A percentile compares a stretch with the other conserved stretches of the same genome.
These are phyloP conservation scores for Chironex yamaguchii DNA, from an alignment of 30 jellyfish, hydroid and myxozoan species.

Conservation along the genomic window DNA sequence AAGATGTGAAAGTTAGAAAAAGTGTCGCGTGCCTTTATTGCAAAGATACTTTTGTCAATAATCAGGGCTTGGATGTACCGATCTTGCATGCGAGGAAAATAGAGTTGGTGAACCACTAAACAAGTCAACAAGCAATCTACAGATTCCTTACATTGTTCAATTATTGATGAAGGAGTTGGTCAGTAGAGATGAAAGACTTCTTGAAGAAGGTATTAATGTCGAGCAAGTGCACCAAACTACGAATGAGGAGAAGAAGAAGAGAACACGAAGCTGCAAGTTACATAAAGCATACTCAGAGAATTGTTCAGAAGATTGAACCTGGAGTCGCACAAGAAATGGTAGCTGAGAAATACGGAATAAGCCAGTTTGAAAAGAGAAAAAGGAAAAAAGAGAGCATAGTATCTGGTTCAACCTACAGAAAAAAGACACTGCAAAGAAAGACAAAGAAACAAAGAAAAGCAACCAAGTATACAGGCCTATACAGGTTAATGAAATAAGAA, in stretches of 20 bases:
- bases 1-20: slow-evolving; percentile 1
- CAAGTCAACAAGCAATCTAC: too few relatives aligned
- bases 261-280: slow-evolving; percentile 7
- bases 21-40: slow-evolving; percentile 37
- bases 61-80: slow-evolving; percentile 54
- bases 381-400: slow-evolving; percentile 25
- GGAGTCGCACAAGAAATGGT: slow-evolving; percentile 46
- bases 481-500: slow-evolving; percentile 20
- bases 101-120: too few relatives aligned
- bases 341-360: slow-evolving; percentile 24
- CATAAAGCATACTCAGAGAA: slow-evolving; percentile 10
- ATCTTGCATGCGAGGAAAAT: too few relatives aligned
- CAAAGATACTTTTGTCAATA: slow-evolving; percentile 35
- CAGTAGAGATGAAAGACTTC: too few relatives aligned
- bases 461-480: background rate
- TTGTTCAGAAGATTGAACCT: slow-evolving; percentile 22
- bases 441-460: slow-evolving; percentile 8
- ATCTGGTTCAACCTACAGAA: slow-evolving; percentile 21
- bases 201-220: too few relatives aligned
- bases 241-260: slow-evolving; percentile 14
- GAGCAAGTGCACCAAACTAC: too few relatives aligned
- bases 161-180: too few relatives aligned
- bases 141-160: too few relatives aligned
- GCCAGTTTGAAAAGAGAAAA: slow-evolving; percentile 7
- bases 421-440: slow-evolving; percentile 14